Conservation (phyloP, 2,113 vertebrate genomes). For the Engraulis encrasicolus region DNA sequence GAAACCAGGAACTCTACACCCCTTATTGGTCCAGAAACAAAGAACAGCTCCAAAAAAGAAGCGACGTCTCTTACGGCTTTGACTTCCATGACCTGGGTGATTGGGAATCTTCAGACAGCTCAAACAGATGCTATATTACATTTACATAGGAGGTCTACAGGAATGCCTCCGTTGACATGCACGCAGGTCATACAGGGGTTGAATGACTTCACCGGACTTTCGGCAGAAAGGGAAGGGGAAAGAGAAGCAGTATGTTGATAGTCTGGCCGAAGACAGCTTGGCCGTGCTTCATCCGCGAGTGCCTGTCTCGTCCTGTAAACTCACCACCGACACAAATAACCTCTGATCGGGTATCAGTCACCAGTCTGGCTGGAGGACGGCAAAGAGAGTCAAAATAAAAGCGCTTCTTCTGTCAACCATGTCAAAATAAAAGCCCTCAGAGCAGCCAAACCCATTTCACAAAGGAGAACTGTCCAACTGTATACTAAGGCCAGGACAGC, state of each 20-base stretch:
- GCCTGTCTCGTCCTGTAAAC: neutral
- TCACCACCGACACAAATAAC: neutral
- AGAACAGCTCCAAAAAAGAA: no score
- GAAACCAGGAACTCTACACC: no score
- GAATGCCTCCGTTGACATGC: neutral
- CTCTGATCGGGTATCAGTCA: neutral
- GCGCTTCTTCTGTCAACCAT: neutral
- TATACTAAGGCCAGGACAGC: neutral
- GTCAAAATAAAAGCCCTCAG: conserved; percentile 5
- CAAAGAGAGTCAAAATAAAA: no score
- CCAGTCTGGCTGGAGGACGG: neutral
- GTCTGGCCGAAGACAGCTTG: neutral
- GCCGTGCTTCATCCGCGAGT: neutral
- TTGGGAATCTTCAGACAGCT: no score
- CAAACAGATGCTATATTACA: no score
- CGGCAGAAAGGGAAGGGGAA: neutral
- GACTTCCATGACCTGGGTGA: no score
- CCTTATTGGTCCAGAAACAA: no score
- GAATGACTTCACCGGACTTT: neutral
- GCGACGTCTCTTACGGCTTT: no score
- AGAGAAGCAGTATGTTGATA: neutral
- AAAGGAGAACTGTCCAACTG: neutral
- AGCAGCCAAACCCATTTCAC: neutral
- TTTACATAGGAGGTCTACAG: no score
- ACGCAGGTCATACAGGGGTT: neutral